These are phyloP conservation scores for Ophion ellenae DNA, from an alignment of 2,888 invertebrate genomes.

Conservation along the genomic window DNA sequence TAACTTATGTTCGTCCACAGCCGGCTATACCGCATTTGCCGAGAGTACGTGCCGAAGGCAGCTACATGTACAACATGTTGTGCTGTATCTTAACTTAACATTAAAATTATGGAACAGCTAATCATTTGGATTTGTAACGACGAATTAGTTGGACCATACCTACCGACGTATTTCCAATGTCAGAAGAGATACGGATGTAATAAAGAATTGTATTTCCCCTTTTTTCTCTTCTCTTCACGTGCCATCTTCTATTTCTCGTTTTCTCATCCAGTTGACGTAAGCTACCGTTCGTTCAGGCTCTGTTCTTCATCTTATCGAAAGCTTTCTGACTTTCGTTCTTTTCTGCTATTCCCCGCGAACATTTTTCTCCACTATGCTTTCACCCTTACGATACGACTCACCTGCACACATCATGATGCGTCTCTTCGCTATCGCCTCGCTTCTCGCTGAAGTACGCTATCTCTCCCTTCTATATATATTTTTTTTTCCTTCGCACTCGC, in stretches of 20 bases:
- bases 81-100: no score
- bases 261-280: conserved; percentile 33
- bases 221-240: conserved; percentile 35
- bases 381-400: not conserved
- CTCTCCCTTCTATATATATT: not conserved
- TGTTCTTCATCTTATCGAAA: conserved; percentile 42
- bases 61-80: no score
- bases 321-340: conserved; percentile 11
- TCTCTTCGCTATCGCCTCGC: conserved; percentile 5
- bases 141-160: not conserved
- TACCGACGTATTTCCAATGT: not conserved
- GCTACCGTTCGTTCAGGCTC: conserved; percentile 4
- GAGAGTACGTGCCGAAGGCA: no score
- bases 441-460: conserved; percentile 7
- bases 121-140: no score
- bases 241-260: not conserved
- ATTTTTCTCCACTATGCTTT: conserved; percentile 30
- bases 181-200: conserved; percentile 43
- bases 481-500: conserved; percentile 19
- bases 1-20: no score
- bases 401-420: not conserved
- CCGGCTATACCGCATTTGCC: no score
- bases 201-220: conserved; percentile 24
- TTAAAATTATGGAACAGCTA: no score
- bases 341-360: conserved; percentile 17